phyloP scores from a whole-genome alignment of 2,113 vertebrate genomes.

The Ageneiosus marmoratus region DNA sequence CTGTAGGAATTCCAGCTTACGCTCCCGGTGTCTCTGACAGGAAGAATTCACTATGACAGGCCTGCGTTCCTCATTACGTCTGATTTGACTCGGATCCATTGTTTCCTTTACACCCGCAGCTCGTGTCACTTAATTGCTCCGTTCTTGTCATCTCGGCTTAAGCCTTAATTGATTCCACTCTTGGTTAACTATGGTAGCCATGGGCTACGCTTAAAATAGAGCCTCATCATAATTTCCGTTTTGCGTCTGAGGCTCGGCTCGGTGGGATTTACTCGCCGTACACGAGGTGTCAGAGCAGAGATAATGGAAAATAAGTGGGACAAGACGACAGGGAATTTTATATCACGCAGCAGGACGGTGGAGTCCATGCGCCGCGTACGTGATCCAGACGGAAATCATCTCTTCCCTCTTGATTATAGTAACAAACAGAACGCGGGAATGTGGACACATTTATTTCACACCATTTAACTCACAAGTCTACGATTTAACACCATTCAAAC shows the following conservation, averaged over 20 bases:
- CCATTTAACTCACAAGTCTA: background rate
- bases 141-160: constrained; percentile 27
- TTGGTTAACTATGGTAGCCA: constrained; percentile 37
- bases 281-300: constrained; percentile 8
- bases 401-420: background rate
- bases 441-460: background rate
- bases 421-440: background rate
- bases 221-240: constrained; percentile 2
- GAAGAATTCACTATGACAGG: constrained; percentile 1
- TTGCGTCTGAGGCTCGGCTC: background rate
- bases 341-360: background rate
- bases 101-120: constrained; percentile 6
- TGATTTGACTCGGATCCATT: constrained; percentile 12
- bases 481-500: background rate
- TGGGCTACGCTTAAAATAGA: constrained; percentile 37
- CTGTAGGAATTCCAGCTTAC: background rate
- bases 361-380: background rate
- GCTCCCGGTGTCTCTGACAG: background rate
- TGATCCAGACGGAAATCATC: background rate
- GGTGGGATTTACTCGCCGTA: background rate
- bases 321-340: constrained; percentile 15
- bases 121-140: constrained; percentile 24
- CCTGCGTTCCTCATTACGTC: background rate
- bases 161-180: constrained; percentile 47
- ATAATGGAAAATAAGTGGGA: constrained; percentile 32